Base-by-base conservation (phyloP, 2,888 invertebrate species). In the Loripinus fragilis region DNA sequence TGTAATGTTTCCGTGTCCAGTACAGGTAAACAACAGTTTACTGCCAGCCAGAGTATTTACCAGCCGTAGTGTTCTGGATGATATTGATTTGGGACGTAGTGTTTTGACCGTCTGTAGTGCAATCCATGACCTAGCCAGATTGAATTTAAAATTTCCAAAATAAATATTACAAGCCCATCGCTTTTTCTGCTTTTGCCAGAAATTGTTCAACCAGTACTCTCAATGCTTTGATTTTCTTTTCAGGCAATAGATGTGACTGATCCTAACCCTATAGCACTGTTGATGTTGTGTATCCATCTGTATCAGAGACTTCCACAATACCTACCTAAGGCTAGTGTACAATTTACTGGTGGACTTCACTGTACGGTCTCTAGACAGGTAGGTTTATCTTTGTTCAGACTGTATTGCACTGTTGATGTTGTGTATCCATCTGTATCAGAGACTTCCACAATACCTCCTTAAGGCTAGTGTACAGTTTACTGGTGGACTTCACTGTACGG, bases 221-320 rank as follows among this genome's bases (percentile, higher is more conserved):
- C n/a, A n/a, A n/a, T n/a, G n/a, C n/a, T 41, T 41, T 41, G 2
- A 64, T 45, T 25, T 71, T 52, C 30, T 83, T 66, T 28, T 88
- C 52, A 93, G 91, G 93, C 93, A 15, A 91, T 94, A 50, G 94
- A 94, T 84, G 92, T 94, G 83, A 93, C 93, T 5, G 93, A 93
- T 76, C 93, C 94, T 1, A 93, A 94, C 85, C 93, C 93, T 0
- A 89, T 94, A 30, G 85, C 90, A 12, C 80, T 94, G 83, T 76
- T 94, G 78, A 81, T 94, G 82, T 83, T 94, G 73, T 90, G 89
- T 80, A 81, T 87, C 2, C 90, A 93, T 72, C 89, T 94, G 55
- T 93, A 90, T 85, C 90, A 92, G 79, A 87, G 88, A 23, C 87
- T 94, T 77, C 93, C 93, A 0, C 90, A 91, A 76, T 94, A 93